phyloP scores from a whole-genome alignment of 92 coral and sea anemone genomes.

The Heteractis magnifica region DNA sequence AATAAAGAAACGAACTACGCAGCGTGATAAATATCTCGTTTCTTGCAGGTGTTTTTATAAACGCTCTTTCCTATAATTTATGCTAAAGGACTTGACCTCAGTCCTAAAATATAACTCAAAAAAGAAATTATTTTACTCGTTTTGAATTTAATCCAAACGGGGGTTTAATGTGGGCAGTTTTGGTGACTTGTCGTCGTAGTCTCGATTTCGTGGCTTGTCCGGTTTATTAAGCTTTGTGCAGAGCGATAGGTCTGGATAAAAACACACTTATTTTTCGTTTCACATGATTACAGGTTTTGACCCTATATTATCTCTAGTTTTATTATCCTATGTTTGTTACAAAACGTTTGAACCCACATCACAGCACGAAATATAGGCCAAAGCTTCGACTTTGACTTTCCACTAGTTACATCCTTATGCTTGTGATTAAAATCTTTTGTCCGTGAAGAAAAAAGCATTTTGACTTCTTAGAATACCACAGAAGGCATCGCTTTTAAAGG shows the following conservation, averaged over 20 bases:
- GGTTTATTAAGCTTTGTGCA: conserved; percentile 1
- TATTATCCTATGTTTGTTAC: conserved; percentile 36
- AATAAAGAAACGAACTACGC: conserved; percentile 31
- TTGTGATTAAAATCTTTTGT: conserved; percentile 42
- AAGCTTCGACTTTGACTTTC: neutral
- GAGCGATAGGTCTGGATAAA: conserved; percentile 25
- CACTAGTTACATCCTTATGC: conserved; percentile 15
- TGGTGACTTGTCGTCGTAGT: neutral
- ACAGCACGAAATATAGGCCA: conserved; percentile 21
- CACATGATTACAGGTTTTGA: conserved; percentile 28
- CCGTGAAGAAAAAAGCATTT: conserved; percentile 22
- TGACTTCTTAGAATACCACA: conserved; percentile 29
- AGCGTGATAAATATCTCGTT: conserved; percentile 30
- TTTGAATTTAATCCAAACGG: neutral
- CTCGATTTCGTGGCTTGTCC: conserved; percentile 3
- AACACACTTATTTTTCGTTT: conserved; percentile 25
- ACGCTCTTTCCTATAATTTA: conserved; percentile 14
- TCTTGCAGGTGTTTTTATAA: conserved; percentile 23
- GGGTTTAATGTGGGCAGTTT: neutral
- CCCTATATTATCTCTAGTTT: conserved; percentile 32
- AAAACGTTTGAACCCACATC: conserved; percentile 31
- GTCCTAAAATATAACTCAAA: neutral
- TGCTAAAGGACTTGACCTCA: conserved; percentile 16
- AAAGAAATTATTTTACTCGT: neutral
- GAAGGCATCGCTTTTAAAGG: conserved; percentile 11